Conservation (phyloP, 2,113 vertebrate species). For the Merops nubicus region DNA sequence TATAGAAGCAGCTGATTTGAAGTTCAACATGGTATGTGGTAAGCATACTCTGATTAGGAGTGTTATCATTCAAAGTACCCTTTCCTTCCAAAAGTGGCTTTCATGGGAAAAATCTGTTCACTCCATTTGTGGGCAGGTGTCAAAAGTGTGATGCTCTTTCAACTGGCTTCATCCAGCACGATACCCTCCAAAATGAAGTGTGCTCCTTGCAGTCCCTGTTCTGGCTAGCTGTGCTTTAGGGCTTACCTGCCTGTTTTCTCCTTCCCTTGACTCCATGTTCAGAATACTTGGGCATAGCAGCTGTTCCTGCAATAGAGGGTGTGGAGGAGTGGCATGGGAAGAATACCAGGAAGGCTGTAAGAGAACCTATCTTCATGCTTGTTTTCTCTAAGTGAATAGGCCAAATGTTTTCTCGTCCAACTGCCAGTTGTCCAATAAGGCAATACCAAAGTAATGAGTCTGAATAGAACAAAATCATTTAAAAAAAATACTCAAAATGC, state of each 20-base stretch:
- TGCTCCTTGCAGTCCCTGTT: background rate
- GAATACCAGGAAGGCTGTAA: background rate
- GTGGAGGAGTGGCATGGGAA: background rate
- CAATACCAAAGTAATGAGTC: background rate
- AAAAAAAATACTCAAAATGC: background rate
- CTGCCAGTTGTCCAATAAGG: background rate
- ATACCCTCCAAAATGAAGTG: background rate
- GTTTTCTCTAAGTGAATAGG: background rate
- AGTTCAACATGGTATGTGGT: background rate
- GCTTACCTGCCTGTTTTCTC: background rate
- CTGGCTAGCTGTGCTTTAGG: background rate
- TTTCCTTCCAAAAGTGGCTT: background rate
- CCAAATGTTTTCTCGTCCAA: background rate
- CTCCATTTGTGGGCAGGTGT: background rate
- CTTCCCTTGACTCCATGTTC: background rate
- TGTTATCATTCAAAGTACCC: background rate
- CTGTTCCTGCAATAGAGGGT: background rate
- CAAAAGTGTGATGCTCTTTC: background rate
- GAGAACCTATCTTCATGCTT: background rate
- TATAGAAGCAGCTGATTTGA: background rate
- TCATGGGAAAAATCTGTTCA: background rate
- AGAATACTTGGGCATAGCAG: background rate
- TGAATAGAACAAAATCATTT: background rate
- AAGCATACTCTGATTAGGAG: background rate
- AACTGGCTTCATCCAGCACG: background rate